Percentiles rank a stretch among this genome's conserved stretches.
These are phyloP conservation scores for Diglossa cyanea DNA, from an alignment of 2,797 vertebrate species.

Conservation along the genomic window DNA sequence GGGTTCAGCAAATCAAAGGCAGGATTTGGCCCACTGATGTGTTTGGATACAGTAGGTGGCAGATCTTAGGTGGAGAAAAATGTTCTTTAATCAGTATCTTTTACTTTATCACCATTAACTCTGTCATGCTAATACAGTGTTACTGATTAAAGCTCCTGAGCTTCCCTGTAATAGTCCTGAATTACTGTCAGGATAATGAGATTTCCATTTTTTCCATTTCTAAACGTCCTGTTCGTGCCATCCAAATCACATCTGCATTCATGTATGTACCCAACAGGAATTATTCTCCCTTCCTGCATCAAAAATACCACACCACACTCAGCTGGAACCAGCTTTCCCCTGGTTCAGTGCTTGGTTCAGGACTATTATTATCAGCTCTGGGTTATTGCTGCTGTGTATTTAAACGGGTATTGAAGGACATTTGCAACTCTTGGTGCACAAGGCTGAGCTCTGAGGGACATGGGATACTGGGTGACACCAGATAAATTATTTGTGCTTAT, in stretches of 20 bases:
- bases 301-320: background rate
- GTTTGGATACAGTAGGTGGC: background rate
- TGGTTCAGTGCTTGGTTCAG: background rate
- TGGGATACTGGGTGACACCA: background rate
- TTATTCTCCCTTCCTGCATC: background rate
- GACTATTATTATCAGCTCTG: background rate
- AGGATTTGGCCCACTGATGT: background rate
- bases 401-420: background rate
- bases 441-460: background rate
- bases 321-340: background rate
- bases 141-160: slow-evolving; percentile 22
- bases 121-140: background rate
- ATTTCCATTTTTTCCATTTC: slow-evolving; percentile 25
- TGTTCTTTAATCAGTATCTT: background rate
- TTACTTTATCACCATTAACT: slow-evolving; percentile 17
- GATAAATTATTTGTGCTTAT: background rate
- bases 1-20: background rate
- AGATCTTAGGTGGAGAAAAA: background rate
- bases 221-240: background rate
- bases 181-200: slow-evolving; percentile 17
- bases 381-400: background rate
- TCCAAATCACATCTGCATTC: slow-evolving; percentile 14
- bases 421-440: background rate
- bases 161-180: background rate
- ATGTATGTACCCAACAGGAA: background rate